A percentile compares a stretch with the other conserved stretches of the same genome.
Conservation (phyloP, 2,888 invertebrate genomes). For the Aricia artaxerxes region DNA sequence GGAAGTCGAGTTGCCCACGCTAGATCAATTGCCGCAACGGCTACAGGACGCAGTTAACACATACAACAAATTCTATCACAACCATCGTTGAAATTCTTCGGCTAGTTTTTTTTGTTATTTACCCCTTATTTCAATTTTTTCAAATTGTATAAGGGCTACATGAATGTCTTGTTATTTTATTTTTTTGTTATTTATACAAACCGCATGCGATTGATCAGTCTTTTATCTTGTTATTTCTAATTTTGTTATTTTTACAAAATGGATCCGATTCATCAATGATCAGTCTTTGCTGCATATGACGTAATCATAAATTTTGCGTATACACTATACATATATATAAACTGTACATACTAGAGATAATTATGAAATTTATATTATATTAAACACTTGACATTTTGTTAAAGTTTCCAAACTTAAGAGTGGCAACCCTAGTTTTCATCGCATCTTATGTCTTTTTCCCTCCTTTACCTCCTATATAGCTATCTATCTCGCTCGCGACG, state of each 20-base stretch:
- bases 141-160: neutral
- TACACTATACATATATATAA: neutral
- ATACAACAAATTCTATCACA: slow-evolving; percentile 54
- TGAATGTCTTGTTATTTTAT: neutral
- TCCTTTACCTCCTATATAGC: too few relatives aligned
- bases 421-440: too few relatives aligned
- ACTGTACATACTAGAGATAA: too few relatives aligned
- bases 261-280: neutral
- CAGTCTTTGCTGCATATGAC: neutral
- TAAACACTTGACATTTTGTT: too few relatives aligned
- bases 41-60: slow-evolving; percentile 57
- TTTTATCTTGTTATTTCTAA: neutral
- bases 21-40: slow-evolving; percentile 59
- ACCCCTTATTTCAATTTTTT: too few relatives aligned
- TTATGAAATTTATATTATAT: too few relatives aligned
- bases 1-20: slow-evolving; percentile 54
- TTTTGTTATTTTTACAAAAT: neutral
- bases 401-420: too few relatives aligned
- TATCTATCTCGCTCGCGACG: too few relatives aligned
- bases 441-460: too few relatives aligned
- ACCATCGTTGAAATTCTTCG: slow-evolving; percentile 11
- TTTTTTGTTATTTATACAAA: neutral
- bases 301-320: neutral
- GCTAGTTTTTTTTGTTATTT: neutral
- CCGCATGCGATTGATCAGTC: neutral